phyloP scores from a whole-genome alignment of 2,888 invertebrate species.

The Ischnura elegans region DNA sequence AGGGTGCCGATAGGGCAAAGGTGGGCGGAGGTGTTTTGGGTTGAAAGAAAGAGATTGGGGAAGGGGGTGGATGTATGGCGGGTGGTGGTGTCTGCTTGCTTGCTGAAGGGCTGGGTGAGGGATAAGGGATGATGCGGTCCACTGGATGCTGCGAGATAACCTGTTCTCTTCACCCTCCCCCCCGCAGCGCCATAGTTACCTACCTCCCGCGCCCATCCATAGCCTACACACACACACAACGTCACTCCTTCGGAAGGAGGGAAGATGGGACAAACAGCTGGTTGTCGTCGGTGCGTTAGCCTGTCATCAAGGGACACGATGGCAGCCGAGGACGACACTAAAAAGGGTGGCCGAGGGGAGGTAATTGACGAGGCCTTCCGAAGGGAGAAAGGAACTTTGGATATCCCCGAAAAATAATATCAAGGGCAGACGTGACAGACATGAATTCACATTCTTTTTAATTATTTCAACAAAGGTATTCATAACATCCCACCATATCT shows the following conservation, averaged over 20 bases:
- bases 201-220: neutral
- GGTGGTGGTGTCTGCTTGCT: neutral
- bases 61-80: neutral
- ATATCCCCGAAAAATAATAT: neutral
- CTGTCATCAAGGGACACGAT: neutral
- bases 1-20: constrained; percentile 11
- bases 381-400: neutral
- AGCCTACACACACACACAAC: neutral
- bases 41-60: constrained; percentile 12
- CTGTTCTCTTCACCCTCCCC: neutral
- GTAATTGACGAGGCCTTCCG: neutral
- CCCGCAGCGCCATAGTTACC: no score
- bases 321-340: neutral
- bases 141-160: constrained; percentile 22
- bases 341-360: neutral
- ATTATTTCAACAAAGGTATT: no score
- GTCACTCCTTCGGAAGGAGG: neutral
- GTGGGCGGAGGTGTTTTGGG: neutral
- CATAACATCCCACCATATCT: no score
- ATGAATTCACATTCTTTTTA: no score
- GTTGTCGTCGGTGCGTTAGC: neutral
- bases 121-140: constrained; percentile 31
- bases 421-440: no score
- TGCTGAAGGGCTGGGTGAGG: constrained; percentile 19
- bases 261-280: neutral